Conservation (phyloP, 1,140 invertebrate species). For the Pinna nobilis region DNA sequence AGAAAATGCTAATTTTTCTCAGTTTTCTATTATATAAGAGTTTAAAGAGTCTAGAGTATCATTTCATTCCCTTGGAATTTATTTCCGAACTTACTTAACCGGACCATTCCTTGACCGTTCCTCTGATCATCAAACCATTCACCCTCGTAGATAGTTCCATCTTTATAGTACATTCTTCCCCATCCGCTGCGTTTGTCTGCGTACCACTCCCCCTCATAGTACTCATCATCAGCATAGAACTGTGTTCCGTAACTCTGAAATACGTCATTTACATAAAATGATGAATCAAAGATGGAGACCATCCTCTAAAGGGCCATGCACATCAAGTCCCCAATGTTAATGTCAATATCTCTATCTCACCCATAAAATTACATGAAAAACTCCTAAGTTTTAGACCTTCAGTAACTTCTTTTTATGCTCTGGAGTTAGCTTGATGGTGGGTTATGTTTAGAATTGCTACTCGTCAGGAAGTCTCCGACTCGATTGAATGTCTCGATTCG, state of each 20-base stretch:
- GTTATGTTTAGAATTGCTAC: too few species aligned
- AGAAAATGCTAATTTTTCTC: neutral
- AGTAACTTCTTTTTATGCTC: too few species aligned
- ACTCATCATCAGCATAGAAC: constrained; percentile 72
- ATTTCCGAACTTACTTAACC: constrained; percentile 63
- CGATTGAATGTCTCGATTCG: too few species aligned
- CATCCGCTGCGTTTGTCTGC: constrained; percentile 74
- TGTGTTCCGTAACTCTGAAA: constrained; percentile 74
- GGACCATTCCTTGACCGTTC: constrained; percentile 74
- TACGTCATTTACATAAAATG: neutral
- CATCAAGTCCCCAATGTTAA: too few species aligned
- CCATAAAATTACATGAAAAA: too few species aligned
- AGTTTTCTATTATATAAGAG: neutral
- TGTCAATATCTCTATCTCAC: too few species aligned
- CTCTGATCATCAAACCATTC: constrained; percentile 75
- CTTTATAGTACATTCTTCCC: constrained; percentile 74
- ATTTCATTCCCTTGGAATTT: neutral
- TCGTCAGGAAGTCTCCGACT: too few species aligned
- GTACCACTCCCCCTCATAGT: constrained; percentile 76
- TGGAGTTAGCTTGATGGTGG: too few species aligned
- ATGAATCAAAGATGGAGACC: neutral
- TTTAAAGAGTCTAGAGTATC: neutral
- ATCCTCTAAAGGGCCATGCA: too few species aligned
- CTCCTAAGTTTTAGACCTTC: too few species aligned
- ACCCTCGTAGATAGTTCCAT: constrained; percentile 76